phyloP scores from a whole-genome alignment of 2,888 invertebrate genomes.

The Lasioglossum marginatum region DNA sequence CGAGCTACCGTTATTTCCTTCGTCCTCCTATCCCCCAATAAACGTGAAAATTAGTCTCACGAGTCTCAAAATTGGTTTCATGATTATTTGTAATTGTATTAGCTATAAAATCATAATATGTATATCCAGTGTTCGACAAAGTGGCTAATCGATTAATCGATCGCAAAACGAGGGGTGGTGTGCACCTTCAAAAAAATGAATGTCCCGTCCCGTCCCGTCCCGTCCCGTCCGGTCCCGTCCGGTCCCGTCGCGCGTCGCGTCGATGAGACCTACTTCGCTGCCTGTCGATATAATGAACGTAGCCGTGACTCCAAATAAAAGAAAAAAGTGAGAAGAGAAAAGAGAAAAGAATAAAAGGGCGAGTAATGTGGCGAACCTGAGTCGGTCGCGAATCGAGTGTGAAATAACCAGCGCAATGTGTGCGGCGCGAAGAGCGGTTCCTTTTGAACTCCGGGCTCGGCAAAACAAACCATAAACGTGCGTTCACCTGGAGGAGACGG shows the following conservation, averaged over 20 bases:
- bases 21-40: neutral
- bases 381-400: slow-evolving; percentile 75
- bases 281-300: neutral
- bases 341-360: no score
- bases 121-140: no score
- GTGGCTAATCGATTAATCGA: no score
- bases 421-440: slow-evolving; percentile 45
- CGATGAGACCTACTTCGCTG: neutral
- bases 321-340: no score
- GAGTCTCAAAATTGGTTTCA: no score
- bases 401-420: slow-evolving; percentile 70
- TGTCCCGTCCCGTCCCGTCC: no score
- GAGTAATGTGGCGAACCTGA: slow-evolving; percentile 57
- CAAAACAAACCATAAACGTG: slow-evolving; percentile 62
- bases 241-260: no score
- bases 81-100: no score
- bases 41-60: neutral
- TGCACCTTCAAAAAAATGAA: neutral
- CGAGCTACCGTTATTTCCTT: neutral
- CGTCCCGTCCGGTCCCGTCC: no score
- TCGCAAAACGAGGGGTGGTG: no score
- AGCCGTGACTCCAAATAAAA: neutral
- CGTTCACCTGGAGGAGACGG: slow-evolving; percentile 44
- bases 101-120: no score
- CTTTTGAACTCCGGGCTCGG: slow-evolving; percentile 62